phyloP scores from a whole-genome alignment of 2,888 invertebrate species.

The Acrobeloides nanus region DNA sequence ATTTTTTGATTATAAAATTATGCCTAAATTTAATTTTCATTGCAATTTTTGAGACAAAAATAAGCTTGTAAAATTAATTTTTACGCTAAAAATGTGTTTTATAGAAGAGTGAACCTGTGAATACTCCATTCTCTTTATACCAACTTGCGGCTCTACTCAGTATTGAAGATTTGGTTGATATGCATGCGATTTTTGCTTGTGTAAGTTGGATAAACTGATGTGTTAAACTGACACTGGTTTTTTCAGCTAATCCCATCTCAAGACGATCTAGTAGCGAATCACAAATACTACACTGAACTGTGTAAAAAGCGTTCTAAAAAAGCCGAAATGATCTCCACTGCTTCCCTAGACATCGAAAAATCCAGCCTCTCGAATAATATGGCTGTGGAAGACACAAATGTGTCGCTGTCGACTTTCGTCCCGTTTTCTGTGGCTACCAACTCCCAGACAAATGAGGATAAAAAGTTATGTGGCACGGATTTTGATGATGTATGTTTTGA shows the following conservation, averaged over 20 bases:
- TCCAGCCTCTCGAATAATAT: constrained; percentile 7
- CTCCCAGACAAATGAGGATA: constrained; percentile 18
- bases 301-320: constrained; percentile 19
- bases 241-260: constrained; percentile 33
- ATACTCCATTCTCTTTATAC: constrained; percentile 65
- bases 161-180: constrained; percentile 74
- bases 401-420: constrained; percentile 6
- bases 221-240: background rate
- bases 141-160: constrained; percentile 80
- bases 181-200: constrained; percentile 85
- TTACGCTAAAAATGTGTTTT: constrained; percentile 9
- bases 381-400: constrained; percentile 4
- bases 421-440: constrained; percentile 18
- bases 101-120: constrained; percentile 9
- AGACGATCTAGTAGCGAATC: constrained; percentile 30
- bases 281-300: constrained; percentile 20
- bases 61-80: too few species aligned
- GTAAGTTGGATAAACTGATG: constrained; percentile 65
- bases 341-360: constrained; percentile 1
- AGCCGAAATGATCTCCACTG: constrained; percentile 27
- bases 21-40: too few species aligned
- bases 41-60: too few species aligned
- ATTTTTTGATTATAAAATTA: constrained; percentile 4
- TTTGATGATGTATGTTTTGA: constrained; percentile 21
- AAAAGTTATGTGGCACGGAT: constrained; percentile 14